A percentile compares a stretch with the other conserved stretches of the same genome.
These are phyloP conservation scores for Drosophila funebris DNA, from an alignment of 1,140 invertebrate genomes.

Conservation along the genomic window DNA sequence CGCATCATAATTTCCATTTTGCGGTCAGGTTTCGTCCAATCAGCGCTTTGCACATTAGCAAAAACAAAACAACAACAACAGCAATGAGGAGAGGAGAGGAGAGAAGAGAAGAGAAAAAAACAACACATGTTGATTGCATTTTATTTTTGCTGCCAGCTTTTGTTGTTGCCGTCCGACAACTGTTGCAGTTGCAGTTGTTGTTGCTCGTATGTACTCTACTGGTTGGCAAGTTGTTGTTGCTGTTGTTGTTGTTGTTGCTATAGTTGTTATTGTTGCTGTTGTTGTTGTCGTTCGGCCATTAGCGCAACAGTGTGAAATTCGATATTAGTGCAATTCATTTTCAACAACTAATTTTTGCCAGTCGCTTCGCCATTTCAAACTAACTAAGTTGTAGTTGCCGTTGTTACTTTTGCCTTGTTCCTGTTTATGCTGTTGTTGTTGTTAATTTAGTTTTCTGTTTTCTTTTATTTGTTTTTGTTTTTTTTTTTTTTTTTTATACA, in stretches of 20 bases:
- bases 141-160: constrained; percentile 56
- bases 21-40: constrained; percentile 80
- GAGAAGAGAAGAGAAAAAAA: constrained; percentile 28
- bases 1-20: constrained; percentile 82
- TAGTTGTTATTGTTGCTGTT: constrained; percentile 41
- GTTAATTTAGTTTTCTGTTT: not conserved
- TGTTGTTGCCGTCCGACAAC: constrained; percentile 68
- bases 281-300: constrained; percentile 63
- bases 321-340: constrained; percentile 82
- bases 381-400: constrained; percentile 23
- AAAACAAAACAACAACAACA: constrained; percentile 49
- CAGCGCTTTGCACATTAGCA: constrained; percentile 80
- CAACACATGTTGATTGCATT: constrained; percentile 77
- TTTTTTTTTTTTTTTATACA: constrained; percentile 32
- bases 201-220: constrained; percentile 16
- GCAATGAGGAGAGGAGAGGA: not conserved
- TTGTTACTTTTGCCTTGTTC: not conserved
- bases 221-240: constrained; percentile 13
- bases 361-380: constrained; percentile 49
- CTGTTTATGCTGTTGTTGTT: constrained; percentile 6
- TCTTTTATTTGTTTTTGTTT: not conserved
- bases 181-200: constrained; percentile 32
- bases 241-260: constrained; percentile 33
- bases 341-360: constrained; percentile 78
- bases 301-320: constrained; percentile 79